phyloP scores from a whole-genome alignment of 2,888 invertebrate species.

The Calephelis perditalis region DNA sequence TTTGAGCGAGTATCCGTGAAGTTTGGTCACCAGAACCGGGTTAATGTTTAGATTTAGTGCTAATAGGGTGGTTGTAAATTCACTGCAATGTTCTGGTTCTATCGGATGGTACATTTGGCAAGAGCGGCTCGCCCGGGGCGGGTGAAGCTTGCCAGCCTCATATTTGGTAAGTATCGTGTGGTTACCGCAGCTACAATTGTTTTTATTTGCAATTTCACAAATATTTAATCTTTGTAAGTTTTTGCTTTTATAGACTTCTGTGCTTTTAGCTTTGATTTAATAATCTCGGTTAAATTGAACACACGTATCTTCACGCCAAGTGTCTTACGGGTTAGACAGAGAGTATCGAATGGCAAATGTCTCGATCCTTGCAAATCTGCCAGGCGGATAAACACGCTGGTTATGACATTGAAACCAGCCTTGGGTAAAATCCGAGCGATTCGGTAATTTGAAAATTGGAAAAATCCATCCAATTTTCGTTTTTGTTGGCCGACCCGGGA shows the following conservation, averaged over 20 bases:
- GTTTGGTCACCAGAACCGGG: conserved; percentile 71
- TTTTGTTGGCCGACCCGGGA: no score
- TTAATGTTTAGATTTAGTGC: conserved; percentile 78
- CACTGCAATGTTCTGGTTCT: conserved; percentile 70
- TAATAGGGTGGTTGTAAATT: conserved; percentile 76
- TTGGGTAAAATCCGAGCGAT: no score
- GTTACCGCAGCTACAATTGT: conserved; percentile 53
- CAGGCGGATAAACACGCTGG: no score
- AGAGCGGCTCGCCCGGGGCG: conserved; percentile 50
- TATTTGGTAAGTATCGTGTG: conserved; percentile 52
- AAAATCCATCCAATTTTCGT: no score
- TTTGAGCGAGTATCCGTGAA: conserved; percentile 55
- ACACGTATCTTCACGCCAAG: no score
- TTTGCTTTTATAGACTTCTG: neutral
- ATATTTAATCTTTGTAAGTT: conserved; percentile 16
- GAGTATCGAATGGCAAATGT: no score
- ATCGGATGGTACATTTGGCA: conserved; percentile 76
- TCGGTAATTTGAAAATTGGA: no score
- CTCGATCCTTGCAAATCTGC: no score
- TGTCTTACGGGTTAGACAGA: no score
- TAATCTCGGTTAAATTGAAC: no score
- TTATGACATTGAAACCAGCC: no score
- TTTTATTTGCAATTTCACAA: conserved; percentile 44
- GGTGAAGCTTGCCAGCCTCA: conserved; percentile 56
- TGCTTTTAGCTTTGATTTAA: no score